phyloP scores from a whole-genome alignment of 2,888 invertebrate species.

The Lasioglossum vierecki region DNA sequence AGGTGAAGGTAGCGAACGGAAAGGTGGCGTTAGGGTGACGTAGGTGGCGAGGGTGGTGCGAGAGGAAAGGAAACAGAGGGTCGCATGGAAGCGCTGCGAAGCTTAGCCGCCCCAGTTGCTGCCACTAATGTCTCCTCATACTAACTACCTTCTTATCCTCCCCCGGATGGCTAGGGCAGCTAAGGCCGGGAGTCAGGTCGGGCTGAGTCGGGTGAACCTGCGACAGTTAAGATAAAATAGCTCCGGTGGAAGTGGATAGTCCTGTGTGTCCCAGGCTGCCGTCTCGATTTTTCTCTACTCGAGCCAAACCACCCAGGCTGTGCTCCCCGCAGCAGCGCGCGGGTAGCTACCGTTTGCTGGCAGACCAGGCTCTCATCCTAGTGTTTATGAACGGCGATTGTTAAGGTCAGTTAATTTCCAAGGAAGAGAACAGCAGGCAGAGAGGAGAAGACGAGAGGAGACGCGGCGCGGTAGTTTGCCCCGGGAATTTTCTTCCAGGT shows the following conservation, averaged over 20 bases:
- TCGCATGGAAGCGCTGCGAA: constrained; percentile 61
- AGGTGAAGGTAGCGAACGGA: constrained; percentile 22
- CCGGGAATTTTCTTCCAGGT: constrained; percentile 55
- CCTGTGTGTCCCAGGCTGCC: constrained; percentile 63
- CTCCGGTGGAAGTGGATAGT: constrained; percentile 69
- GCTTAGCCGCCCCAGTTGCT: constrained; percentile 75
- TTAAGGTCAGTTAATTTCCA: constrained; percentile 65
- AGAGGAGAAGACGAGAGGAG: constrained; percentile 13
- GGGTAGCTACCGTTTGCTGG: background rate
- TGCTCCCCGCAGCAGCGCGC: background rate
- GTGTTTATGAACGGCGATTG: constrained; percentile 65
- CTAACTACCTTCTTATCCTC: constrained; percentile 79
- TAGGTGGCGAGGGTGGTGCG: background rate
- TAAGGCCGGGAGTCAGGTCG: constrained; percentile 49
- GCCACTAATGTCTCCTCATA: constrained; percentile 78
- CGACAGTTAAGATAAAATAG: constrained; percentile 76
- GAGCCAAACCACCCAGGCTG: background rate
- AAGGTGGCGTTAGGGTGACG: background rate
- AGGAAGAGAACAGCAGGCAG: background rate
- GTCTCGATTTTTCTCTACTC: constrained; percentile 61
- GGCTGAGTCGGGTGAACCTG: constrained; percentile 70
- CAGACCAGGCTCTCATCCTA: constrained; percentile 20
- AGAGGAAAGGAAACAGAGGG: constrained; percentile 6
- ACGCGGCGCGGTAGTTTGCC: constrained; percentile 25
- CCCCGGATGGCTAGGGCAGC: constrained; percentile 43